Evolutionary conservation across 2,113 vertebrate species (phyloP), one percentile per base, ranked within the genome.

Genomic region (Ceyx melanurus): DNA sequence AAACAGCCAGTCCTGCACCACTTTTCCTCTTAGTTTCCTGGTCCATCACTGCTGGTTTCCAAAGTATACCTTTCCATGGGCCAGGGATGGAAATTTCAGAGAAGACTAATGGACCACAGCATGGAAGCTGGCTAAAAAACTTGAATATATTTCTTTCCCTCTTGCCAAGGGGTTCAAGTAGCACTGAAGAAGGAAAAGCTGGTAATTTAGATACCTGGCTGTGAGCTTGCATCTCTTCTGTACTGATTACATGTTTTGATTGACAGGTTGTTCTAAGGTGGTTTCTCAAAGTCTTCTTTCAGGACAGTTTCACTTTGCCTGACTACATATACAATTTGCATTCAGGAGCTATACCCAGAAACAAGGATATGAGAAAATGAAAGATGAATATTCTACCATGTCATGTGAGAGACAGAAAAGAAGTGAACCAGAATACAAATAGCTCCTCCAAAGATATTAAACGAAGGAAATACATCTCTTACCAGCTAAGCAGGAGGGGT

Each of bases 341-440:
- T 64, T 57, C 45, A 57, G 61, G 23, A 93, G 5, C 40, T 75
- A 45, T 64, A 19, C 0, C 0, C 31, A 75, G 70, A 67, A 87
- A 91, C 29, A 61, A 72, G 10, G 8, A 15, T 14, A 21, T 35
- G 82, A 84, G 61, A 64, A 35, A 89, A 78, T 15, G 64, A 87
- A 91, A 83, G 61, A 46, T 42, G 5, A 83, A 62, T 79, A 76
- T 85, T 93, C 58, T 68, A 58, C 66, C 7, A 22, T 4, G 7
- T 54, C 3, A 2, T 10, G 45, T 72, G 78, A 84, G 45, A 92
- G 53, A 90, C 40, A 45, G 43, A 43, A 58, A 75, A 61, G 46
- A 77, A 76, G 40, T 25, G 45, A 91, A 61, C 7, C 28, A 68
- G 89, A 82, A 94, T n/a, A 68, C 20, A 58, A 79, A 71, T 33